phyloP scores from a whole-genome alignment of 2,797 vertebrate species.

The Molossus molossus region DNA sequence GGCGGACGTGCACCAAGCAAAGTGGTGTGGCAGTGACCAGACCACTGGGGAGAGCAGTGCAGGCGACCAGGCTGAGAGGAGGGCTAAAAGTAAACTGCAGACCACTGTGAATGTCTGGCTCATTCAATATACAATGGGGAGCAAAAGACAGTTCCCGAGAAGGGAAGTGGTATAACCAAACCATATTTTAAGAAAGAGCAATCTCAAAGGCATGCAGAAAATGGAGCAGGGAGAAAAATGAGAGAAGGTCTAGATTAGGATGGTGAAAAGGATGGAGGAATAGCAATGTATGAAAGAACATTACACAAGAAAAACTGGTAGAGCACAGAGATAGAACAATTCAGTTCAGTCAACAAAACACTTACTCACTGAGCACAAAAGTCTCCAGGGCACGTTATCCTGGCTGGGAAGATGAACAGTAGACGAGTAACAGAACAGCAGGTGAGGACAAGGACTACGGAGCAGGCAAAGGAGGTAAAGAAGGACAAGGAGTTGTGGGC shows the following conservation, averaged over 20 bases:
- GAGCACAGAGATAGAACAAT: background rate
- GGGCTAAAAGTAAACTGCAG: background rate
- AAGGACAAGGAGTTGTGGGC: background rate
- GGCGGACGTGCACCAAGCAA: background rate
- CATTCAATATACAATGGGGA: background rate
- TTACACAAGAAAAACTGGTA: conserved; percentile 21
- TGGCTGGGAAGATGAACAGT: conserved; percentile 36
- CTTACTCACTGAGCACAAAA: background rate
- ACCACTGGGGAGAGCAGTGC: background rate
- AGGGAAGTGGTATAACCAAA: conserved; percentile 37
- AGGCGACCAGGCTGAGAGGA: conserved; percentile 5
- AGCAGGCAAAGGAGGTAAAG: background rate
- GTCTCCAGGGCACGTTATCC: background rate
- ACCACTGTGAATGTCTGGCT: background rate
- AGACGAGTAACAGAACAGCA: background rate
- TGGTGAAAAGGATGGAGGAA: background rate
- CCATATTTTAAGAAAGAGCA: conserved; percentile 7
- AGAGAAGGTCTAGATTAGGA: background rate
- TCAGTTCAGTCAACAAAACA: conserved; percentile 29
- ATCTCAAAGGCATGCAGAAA: conserved; percentile 13
- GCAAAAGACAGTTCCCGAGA: background rate
- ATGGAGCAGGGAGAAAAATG: conserved; percentile 10
- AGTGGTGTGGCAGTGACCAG: background rate
- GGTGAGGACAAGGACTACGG: background rate
- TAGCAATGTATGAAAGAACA: background rate